Evolutionary conservation across 2,888 invertebrate species (phyloP).

Genomic region (Lutraria lutraria): DNA sequence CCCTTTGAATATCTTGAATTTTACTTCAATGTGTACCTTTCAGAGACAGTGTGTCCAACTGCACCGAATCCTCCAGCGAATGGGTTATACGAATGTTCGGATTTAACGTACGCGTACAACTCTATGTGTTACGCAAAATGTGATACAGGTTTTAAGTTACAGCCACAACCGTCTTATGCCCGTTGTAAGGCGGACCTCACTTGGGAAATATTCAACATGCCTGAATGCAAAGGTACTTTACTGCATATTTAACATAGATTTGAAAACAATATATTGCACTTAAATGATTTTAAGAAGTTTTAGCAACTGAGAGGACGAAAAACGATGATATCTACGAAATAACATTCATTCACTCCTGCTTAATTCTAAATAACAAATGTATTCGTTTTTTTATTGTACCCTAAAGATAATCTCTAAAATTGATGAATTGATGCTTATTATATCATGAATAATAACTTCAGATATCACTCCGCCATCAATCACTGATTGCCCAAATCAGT

Average conservation of each 20-base stretch:
- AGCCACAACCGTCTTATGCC: background rate
- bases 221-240: conserved; percentile 26
- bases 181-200: conserved; percentile 1
- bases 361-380: background rate
- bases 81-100: conserved; percentile 11
- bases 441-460: background rate
- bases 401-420: background rate
- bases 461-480: conserved; percentile 27
- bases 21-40: background rate
- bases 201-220: conserved; percentile 22
- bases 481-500: background rate
- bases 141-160: conserved; percentile 23
- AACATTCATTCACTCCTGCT: too few relatives aligned
- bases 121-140: conserved; percentile 18
- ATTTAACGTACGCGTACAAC: background rate
- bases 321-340: too few relatives aligned
- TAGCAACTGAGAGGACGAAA: too few relatives aligned
- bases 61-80: conserved; percentile 4
- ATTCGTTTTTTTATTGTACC: background rate
- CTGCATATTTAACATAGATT: background rate
- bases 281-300: background rate
- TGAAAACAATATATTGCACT: background rate
- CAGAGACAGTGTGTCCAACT: background rate
- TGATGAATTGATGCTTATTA: background rate
- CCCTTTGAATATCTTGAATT: too few relatives aligned